These are phyloP conservation scores for Aethes cnicana DNA, from an alignment of 2,888 invertebrate genomes.

Conservation along the genomic window DNA sequence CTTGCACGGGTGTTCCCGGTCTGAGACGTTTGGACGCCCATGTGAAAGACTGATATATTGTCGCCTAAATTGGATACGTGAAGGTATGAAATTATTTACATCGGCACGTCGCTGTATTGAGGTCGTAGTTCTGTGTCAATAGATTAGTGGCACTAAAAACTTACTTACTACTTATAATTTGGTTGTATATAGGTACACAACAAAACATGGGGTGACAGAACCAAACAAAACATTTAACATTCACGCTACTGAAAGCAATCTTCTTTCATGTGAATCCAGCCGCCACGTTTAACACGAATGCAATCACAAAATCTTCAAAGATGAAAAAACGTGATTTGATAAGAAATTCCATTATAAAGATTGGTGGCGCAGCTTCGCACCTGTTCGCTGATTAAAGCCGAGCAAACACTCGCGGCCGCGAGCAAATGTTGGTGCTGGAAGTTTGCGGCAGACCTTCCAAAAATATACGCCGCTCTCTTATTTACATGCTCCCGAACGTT, in stretches of 20 bases:
- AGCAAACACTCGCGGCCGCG: conserved; percentile 56
- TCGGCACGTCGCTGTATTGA: conserved; percentile 10
- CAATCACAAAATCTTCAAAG: conserved; percentile 46
- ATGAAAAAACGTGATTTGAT: conserved; percentile 58
- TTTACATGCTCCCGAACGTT: conserved; percentile 48
- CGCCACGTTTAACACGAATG: neutral
- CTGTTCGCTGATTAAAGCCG: conserved; percentile 77
- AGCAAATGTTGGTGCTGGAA: conserved; percentile 72
- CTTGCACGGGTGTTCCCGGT: conserved; percentile 54
- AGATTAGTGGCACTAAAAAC: conserved; percentile 14
- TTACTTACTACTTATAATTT: neutral
- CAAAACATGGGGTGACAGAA: too few relatives aligned
- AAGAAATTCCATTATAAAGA: conserved; percentile 75
- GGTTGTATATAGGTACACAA: too few relatives aligned
- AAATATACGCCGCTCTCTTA: conserved; percentile 55
- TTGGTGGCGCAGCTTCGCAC: conserved; percentile 59
- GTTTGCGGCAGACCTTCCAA: conserved; percentile 64
- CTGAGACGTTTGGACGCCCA: conserved; percentile 53
- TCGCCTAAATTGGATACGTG: conserved; percentile 74
- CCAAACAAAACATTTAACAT: too few relatives aligned
- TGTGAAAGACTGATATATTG: conserved; percentile 75
- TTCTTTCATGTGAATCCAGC: neutral
- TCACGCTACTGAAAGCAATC: neutral
- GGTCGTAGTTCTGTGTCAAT: conserved; percentile 11
- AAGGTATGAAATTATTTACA: conserved; percentile 66